Conservation (phyloP, 2,113 vertebrate species). For the Tragelaphus buxtoni region DNA sequence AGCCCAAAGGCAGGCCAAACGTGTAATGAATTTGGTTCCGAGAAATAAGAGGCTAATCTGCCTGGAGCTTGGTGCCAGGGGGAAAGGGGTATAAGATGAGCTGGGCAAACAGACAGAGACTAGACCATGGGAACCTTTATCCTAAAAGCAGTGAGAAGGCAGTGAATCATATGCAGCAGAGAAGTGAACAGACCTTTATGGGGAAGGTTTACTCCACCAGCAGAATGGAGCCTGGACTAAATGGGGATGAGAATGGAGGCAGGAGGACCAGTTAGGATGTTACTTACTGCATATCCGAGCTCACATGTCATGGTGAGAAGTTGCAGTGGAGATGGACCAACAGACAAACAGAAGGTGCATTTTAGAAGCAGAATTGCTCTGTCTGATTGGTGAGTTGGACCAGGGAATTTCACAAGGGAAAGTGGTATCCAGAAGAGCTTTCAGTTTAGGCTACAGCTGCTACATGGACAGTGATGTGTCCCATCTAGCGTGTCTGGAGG, state of each 20-base stretch:
- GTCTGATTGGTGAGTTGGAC: background rate
- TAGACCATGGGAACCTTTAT: background rate
- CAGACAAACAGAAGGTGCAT: background rate
- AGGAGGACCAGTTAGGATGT: background rate
- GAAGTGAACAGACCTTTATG: background rate
- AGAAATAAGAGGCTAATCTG: background rate
- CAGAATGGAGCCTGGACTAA: background rate
- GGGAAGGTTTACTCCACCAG: background rate
- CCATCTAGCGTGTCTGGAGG: background rate
- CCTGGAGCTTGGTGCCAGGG: background rate
- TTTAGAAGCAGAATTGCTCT: background rate
- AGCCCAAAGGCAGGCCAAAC: background rate
- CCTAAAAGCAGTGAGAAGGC: background rate
- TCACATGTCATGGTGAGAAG: background rate
- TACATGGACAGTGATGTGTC: background rate
- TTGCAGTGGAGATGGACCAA: no score
- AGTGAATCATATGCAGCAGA: background rate
- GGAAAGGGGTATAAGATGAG: background rate
- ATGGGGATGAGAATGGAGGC: background rate
- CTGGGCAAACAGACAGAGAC: background rate
- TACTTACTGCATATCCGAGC: no score
- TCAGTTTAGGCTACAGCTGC: background rate
- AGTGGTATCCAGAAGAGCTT: background rate
- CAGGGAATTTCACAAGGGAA: background rate
- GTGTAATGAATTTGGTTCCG: background rate